phyloP scores from a whole-genome alignment of 2,113 vertebrate species.

The Otus sunia region DNA sequence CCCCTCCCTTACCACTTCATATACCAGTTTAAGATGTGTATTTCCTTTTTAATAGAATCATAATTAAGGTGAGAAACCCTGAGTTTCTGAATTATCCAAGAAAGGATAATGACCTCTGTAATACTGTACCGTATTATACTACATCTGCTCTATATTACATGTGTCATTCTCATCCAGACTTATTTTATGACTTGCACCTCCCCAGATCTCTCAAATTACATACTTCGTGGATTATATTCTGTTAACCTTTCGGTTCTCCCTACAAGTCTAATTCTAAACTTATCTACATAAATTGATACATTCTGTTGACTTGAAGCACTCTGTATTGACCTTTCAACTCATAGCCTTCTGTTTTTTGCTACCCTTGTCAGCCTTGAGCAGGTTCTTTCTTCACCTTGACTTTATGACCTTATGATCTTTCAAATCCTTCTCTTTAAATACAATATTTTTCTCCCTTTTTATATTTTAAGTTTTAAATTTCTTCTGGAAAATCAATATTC shows the following conservation, averaged over 20 bases:
- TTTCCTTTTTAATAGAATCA: conserved; percentile 20
- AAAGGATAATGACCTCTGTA: neutral
- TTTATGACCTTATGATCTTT: neutral
- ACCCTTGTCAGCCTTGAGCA: neutral
- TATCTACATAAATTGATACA: neutral
- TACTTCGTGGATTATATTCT: neutral
- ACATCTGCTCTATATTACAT: neutral
- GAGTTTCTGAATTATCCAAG: neutral
- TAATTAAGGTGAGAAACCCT: conserved; percentile 30
- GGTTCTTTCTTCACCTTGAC: neutral
- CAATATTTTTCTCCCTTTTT: neutral
- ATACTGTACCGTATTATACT: neutral
- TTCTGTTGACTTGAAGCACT: neutral
- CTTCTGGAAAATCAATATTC: neutral
- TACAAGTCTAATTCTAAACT: neutral
- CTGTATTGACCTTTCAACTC: neutral
- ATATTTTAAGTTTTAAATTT: neutral
- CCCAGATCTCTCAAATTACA: neutral
- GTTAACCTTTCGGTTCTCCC: neutral
- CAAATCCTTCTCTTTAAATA: neutral
- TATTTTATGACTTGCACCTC: neutral
- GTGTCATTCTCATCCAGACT: neutral
- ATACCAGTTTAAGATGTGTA: neutral
- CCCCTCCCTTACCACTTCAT: neutral
- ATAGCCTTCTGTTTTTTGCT: neutral